These are phyloP conservation scores for Python bivittatus DNA, from an alignment of 2,113 vertebrate genomes.

Conservation along the genomic window DNA sequence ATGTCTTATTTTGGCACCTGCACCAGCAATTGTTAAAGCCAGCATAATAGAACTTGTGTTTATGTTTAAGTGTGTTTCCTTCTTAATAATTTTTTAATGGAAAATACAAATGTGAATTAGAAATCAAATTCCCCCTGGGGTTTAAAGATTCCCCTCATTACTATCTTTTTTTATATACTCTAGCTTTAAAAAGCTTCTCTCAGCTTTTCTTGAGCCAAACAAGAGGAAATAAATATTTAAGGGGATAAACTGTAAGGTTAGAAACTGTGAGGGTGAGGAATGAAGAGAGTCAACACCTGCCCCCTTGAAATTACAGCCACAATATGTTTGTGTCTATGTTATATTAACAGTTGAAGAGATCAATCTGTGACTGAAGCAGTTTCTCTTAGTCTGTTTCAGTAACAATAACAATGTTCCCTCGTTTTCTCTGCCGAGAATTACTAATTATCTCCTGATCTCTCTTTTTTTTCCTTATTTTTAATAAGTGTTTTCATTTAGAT, in stretches of 20 bases:
- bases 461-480: neutral
- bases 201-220: neutral
- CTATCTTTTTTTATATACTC: neutral
- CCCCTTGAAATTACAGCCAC: neutral
- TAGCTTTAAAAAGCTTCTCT: neutral
- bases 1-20: slow-evolving; percentile 2
- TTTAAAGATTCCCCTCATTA: neutral
- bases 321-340: neutral
- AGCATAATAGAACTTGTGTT: neutral
- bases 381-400: neutral
- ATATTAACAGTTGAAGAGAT: neutral
- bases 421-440: neutral
- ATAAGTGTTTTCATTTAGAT: neutral
- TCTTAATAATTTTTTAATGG: slow-evolving; percentile 25
- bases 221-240: neutral
- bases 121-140: neutral
- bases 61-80: slow-evolving; percentile 18
- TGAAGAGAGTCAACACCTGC: neutral
- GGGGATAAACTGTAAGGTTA: neutral
- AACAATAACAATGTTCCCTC: neutral
- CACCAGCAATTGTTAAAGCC: neutral
- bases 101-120: slow-evolving; percentile 19
- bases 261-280: neutral
- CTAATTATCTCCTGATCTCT: neutral
- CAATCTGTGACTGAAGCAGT: neutral